Evolutionary conservation across 64 coral and sea anemone species (phyloP).

Genomic region (Dendronephthya gigantea): DNA sequence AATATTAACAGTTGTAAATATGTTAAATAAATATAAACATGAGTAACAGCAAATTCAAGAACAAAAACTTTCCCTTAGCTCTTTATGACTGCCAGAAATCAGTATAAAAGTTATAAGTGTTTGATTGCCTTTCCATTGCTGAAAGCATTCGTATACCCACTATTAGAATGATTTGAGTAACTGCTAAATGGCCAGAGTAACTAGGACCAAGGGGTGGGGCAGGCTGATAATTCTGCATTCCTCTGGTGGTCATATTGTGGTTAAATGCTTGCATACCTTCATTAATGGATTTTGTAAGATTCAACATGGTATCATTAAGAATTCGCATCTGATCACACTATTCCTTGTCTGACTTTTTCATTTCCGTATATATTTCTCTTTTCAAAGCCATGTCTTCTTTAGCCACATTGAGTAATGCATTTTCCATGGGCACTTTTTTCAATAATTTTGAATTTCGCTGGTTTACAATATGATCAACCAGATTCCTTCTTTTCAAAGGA

Average conservation of each 20-base stretch:
- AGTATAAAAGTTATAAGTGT: no score
- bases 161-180: conserved; percentile 33
- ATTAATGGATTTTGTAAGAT: background rate
- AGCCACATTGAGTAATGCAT: background rate
- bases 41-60: no score
- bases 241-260: background rate
- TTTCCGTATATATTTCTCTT: background rate
- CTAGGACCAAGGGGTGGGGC: background rate
- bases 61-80: no score
- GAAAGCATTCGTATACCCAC: no score
- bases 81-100: no score
- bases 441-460: background rate
- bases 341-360: background rate
- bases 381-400: background rate
- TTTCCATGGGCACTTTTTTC: background rate
- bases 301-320: background rate
- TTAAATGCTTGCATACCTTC: background rate
- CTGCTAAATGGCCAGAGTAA: conserved; percentile 21
- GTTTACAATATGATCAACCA: background rate
- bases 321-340: background rate
- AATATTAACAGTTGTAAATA: no score
- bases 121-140: no score
- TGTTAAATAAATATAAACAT: no score
- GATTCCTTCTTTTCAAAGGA: background rate
- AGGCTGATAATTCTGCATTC: background rate